Conservation (phyloP, 2,888 invertebrate species). For the Auanema freiburgensis region DNA sequence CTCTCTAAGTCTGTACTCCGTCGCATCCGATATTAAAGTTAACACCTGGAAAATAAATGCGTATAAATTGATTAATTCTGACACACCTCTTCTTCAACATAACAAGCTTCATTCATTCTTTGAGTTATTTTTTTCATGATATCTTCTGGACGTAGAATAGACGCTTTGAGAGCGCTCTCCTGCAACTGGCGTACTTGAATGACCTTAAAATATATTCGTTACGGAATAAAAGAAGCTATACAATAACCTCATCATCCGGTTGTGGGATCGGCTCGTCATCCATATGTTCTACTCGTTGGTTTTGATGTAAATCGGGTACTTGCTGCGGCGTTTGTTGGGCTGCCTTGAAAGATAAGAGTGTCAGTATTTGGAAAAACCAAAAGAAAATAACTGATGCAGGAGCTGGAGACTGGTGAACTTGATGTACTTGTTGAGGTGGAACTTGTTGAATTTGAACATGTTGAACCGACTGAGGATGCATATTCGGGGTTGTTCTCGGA, state of each 20-base stretch:
- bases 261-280: conserved; percentile 9
- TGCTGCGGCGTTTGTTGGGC: background rate
- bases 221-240: background rate
- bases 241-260: conserved; percentile 7
- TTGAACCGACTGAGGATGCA: background rate
- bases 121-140: conserved; percentile 43
- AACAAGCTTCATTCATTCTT: conserved; percentile 39
- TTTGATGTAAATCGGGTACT: background rate
- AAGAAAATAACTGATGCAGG: too few relatives aligned
- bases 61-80: background rate
- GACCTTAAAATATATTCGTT: conserved; percentile 8
- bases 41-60: too few relatives aligned
- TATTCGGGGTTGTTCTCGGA: background rate
- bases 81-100: conserved; percentile 43
- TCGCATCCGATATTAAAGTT: conserved; percentile 86
- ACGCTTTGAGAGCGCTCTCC: conserved; percentile 24
- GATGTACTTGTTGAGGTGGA: conserved; percentile 7
- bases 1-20: conserved; percentile 87
- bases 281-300: conserved; percentile 7
- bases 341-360: too few relatives aligned
- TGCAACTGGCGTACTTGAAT: conserved; percentile 16
- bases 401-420: background rate
- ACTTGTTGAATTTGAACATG: conserved; percentile 4
- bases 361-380: too few relatives aligned
- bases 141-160: conserved; percentile 34